Percentiles rank a stretch among this genome's conserved stretches.
Conservation (phyloP, 2,888 invertebrate species). For the Cosmopolites sordidus region DNA sequence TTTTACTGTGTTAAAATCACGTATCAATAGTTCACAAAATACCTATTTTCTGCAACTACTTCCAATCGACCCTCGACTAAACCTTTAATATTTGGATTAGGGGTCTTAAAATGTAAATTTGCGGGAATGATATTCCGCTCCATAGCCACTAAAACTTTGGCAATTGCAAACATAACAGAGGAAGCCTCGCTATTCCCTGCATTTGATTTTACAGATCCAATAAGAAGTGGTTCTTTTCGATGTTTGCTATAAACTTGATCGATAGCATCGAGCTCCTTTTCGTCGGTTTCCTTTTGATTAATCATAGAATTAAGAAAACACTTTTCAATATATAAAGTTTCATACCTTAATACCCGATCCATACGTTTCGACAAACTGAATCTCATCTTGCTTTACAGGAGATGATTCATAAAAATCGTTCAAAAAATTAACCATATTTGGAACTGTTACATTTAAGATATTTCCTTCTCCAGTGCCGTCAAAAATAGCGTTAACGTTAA, state of each 20-base stretch:
- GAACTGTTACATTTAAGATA: constrained; percentile 39
- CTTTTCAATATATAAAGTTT: neutral
- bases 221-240: constrained; percentile 70
- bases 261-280: constrained; percentile 87
- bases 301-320: constrained; percentile 14
- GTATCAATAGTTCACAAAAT: too few relatives aligned
- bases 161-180: constrained; percentile 80
- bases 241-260: constrained; percentile 83
- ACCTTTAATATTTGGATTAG: constrained; percentile 86
- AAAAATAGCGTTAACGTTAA: constrained; percentile 55
- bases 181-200: constrained; percentile 97
- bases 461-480: constrained; percentile 53
- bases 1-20: neutral
- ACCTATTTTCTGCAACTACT: constrained; percentile 74
- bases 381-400: constrained; percentile 41
- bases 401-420: constrained; percentile 55
- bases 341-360: constrained; percentile 49
- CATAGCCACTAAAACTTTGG: constrained; percentile 89
- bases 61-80: constrained; percentile 73
- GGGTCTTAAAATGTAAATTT: constrained; percentile 82
- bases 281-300: constrained; percentile 38
- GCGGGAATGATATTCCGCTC: constrained; percentile 82
- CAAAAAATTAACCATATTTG: constrained; percentile 49
- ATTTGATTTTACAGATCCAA: constrained; percentile 96
- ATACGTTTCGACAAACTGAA: constrained; percentile 46